Evolutionary conservation across 2,113 vertebrate species (phyloP).

Genomic region (Sardina pilchardus): DNA sequence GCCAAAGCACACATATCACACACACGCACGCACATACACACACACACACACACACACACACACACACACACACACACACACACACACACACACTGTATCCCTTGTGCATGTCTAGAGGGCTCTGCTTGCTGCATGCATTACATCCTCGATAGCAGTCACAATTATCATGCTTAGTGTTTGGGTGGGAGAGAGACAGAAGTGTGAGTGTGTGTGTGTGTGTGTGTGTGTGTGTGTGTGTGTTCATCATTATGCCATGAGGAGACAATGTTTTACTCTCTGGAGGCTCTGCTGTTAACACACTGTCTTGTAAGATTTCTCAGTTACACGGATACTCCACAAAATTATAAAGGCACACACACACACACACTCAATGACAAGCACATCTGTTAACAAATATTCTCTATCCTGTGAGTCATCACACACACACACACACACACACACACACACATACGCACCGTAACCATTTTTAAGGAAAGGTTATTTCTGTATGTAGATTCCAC

Average conservation of each 20-base stretch:
- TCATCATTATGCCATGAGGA: not conserved
- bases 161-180: not conserved
- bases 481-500: not conserved
- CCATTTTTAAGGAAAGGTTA: not conserved
- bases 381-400: no score
- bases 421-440: not conserved
- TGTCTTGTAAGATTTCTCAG: not conserved
- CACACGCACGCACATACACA: not conserved
- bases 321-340: not conserved
- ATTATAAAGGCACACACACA: not conserved
- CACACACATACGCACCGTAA: not conserved
- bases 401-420: not conserved
- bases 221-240: constrained; percentile 1
- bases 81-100: constrained; percentile 4
- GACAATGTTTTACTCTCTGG: not conserved
- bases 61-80: not conserved
- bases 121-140: not conserved
- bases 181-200: not conserved
- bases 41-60: constrained; percentile 1
- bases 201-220: not conserved
- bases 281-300: not conserved
- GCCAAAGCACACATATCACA: not conserved
- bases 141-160: not conserved
- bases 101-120: not conserved
- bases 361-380: no score